Evolutionary conservation across 53 echinoderm and acorn worm species (phyloP).

Genomic region (Patiria pectinifera): DNA sequence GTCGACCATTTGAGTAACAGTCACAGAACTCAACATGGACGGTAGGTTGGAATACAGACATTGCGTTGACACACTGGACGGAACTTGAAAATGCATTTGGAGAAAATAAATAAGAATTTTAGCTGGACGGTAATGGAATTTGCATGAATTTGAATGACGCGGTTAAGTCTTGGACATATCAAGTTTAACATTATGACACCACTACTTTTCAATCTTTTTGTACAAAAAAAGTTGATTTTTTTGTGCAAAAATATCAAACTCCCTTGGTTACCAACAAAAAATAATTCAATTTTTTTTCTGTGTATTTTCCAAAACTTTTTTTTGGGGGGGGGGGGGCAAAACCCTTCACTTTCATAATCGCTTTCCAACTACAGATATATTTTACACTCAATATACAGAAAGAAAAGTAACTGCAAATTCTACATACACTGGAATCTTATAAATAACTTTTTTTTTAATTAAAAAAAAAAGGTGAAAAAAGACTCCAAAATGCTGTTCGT

Average conservation of each 20-base stretch:
- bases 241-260: neutral
- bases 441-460: constrained; percentile 5
- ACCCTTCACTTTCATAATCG: neutral
- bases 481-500: constrained; percentile 26
- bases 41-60: neutral
- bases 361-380: neutral
- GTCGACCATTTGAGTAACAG: neutral
- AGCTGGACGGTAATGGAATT: neutral
- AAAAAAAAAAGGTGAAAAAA: neutral
- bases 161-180: neutral
- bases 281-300: neutral
- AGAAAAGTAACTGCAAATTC: neutral
- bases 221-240: neutral
- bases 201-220: no score
- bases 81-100: neutral
- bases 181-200: no score
- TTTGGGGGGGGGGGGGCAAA: neutral
- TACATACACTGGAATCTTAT: neutral
- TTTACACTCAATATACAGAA: neutral
- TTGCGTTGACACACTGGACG: neutral
- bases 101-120: neutral
- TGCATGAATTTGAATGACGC: neutral
- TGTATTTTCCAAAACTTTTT: constrained; percentile 3
- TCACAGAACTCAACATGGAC: neutral
- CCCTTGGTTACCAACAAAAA: neutral